These are phyloP conservation scores for Stigmatopora argus DNA, from an alignment of 2,113 vertebrate genomes.

Conservation along the genomic window DNA sequence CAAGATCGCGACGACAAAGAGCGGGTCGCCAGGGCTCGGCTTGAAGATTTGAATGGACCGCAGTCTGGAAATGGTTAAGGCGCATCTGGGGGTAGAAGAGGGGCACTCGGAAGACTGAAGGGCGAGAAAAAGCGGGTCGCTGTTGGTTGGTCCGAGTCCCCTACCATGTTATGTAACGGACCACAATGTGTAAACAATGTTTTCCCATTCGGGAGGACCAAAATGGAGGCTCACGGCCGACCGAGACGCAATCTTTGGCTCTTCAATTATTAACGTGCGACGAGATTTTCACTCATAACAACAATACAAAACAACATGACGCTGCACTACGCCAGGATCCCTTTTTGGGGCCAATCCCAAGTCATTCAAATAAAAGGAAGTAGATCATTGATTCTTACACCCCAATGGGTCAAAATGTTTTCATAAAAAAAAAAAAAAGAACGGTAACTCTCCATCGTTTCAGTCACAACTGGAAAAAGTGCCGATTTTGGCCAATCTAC, in stretches of 20 bases:
- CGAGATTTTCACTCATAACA: too few species aligned
- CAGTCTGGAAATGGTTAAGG: conserved; percentile 22
- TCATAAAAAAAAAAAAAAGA: too few species aligned
- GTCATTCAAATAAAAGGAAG: neutral
- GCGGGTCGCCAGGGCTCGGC: conserved; percentile 24
- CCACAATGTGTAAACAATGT: conserved; percentile 18
- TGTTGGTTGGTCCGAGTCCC: conserved; percentile 10
- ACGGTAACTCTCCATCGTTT: too few species aligned
- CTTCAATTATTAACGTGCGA: too few species aligned
- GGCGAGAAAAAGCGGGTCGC: conserved; percentile 8
- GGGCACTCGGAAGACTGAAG: conserved; percentile 29
- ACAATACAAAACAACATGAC: neutral
- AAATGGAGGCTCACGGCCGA: conserved; percentile 34
- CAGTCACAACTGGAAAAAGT: neutral
- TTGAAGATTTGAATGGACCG: conserved; percentile 41
- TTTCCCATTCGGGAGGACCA: conserved; percentile 12
- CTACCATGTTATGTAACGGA: conserved; percentile 31
- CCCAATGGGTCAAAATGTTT: neutral
- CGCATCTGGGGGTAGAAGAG: conserved; percentile 7
- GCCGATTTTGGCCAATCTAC: neutral
- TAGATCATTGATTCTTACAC: neutral
- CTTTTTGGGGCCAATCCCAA: too few species aligned
- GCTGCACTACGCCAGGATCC: too few species aligned
- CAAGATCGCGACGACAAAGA: conserved; percentile 37
- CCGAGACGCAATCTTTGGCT: conserved; percentile 6